phyloP scores from a whole-genome alignment of 1,140 invertebrate genomes.

The Bombus confusus region DNA sequence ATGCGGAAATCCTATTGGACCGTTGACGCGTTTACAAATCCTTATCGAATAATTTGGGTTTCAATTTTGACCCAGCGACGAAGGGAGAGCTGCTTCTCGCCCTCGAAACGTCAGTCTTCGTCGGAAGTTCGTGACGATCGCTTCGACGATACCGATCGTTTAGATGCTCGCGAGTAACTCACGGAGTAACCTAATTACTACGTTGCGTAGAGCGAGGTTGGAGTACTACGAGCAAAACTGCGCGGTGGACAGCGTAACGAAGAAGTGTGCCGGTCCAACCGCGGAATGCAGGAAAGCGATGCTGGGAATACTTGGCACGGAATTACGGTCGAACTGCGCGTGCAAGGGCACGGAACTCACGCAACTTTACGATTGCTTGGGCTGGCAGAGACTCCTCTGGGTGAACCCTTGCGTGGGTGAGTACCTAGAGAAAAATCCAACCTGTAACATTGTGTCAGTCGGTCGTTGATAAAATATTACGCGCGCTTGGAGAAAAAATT shows the following conservation, averaged over 20 bases:
- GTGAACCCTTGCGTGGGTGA: constrained; percentile 95
- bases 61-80: neutral
- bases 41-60: neutral
- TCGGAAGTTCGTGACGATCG: neutral
- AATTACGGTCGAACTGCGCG: constrained; percentile 91
- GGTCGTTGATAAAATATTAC: neutral
- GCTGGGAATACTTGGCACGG: constrained; percentile 92
- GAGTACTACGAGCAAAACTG: constrained; percentile 95
- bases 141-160: neutral
- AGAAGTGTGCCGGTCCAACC: constrained; percentile 92
- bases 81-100: too few species aligned
- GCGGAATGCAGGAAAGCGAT: constrained; percentile 91
- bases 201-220: constrained; percentile 86
- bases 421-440: constrained; percentile 69
- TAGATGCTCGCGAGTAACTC: neutral
- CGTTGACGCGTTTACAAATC: neutral
- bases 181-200: neutral
- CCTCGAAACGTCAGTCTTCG: neutral
- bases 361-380: constrained; percentile 92
- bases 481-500: neutral
- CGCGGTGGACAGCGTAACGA: constrained; percentile 93
- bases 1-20: neutral
- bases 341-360: constrained; percentile 92
- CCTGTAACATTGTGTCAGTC: too few species aligned
- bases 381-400: constrained; percentile 95